phyloP scores from a whole-genome alignment of 2,888 invertebrate species.

The Bruchidius siliquastri region DNA sequence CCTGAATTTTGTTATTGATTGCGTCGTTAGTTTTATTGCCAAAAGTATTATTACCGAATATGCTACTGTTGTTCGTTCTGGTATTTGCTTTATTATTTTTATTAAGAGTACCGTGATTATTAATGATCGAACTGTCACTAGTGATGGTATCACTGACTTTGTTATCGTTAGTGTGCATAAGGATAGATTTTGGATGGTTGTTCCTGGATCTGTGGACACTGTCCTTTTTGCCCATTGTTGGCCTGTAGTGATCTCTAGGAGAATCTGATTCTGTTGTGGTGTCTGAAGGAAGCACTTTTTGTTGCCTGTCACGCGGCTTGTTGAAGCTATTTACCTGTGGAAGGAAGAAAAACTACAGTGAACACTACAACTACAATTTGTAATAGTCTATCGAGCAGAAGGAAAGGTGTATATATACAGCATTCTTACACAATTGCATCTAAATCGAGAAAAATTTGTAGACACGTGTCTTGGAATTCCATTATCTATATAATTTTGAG shows the following conservation, averaged over 20 bases:
- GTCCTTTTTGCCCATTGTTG: slow-evolving; percentile 23
- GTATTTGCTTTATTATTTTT: background rate
- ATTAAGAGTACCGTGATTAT: slow-evolving; percentile 11
- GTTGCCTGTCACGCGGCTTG: slow-evolving; percentile 31
- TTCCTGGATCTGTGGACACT: slow-evolving; percentile 28
- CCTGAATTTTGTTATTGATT: background rate
- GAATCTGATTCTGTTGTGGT: slow-evolving; percentile 24
- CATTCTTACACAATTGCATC: too few species aligned
- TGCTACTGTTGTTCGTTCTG: background rate
- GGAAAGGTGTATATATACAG: too few species aligned
- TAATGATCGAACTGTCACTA: slow-evolving; percentile 11
- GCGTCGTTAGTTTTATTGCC: background rate
- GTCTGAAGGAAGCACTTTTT: slow-evolving; percentile 47
- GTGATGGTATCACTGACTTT: slow-evolving; percentile 26
- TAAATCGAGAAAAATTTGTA: too few species aligned
- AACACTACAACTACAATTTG: background rate
- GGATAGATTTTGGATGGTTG: slow-evolving; percentile 23
- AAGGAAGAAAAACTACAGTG: slow-evolving; percentile 26
- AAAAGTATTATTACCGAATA: background rate
- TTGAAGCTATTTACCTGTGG: slow-evolving; percentile 39
- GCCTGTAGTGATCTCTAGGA: slow-evolving; percentile 11
- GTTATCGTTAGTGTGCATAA: slow-evolving; percentile 19
- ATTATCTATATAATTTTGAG: too few species aligned
- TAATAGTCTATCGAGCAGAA: too few species aligned
- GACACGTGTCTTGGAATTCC: too few species aligned